phyloP scores from a whole-genome alignment of 1,140 invertebrate genomes.

The Drusus annulatus region DNA sequence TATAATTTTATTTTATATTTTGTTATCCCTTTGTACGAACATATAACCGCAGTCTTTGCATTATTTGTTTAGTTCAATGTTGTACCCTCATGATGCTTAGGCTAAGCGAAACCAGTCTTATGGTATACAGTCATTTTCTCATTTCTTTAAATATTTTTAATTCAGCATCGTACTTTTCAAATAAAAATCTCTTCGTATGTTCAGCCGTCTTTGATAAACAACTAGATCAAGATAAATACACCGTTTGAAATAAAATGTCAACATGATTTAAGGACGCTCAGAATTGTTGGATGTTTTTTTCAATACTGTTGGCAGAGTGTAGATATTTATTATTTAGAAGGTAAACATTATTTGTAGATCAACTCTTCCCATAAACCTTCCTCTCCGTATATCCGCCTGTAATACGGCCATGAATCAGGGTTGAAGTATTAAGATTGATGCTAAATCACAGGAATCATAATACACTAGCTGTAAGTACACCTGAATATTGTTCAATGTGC shows the following conservation, averaged over 20 bases:
- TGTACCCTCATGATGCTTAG: no score
- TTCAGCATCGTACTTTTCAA: no score
- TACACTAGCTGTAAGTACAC: neutral
- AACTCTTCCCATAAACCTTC: neutral
- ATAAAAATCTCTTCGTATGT: no score
- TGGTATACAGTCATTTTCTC: no score
- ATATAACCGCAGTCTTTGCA: no score
- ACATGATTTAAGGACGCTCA: neutral
- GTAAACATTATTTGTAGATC: neutral
- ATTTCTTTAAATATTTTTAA: no score
- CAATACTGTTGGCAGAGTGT: neutral
- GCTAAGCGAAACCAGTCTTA: no score
- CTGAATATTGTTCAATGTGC: neutral
- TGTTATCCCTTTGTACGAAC: no score
- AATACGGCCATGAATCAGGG: constrained; percentile 20
- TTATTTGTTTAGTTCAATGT: no score
- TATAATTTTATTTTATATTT: no score
- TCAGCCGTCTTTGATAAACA: no score
- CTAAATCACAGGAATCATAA: constrained; percentile 24
- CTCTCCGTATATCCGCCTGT: constrained; percentile 1
- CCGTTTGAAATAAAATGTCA: neutral
- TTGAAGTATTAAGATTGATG: constrained; percentile 35
- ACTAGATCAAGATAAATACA: neutral
- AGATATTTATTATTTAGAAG: neutral
- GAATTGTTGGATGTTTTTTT: neutral